Evolutionary conservation across 2,888 invertebrate genomes (phyloP), one percentile per base, ranked within the genome.

Genomic region (Synanthedon myopaeformis): DNA sequence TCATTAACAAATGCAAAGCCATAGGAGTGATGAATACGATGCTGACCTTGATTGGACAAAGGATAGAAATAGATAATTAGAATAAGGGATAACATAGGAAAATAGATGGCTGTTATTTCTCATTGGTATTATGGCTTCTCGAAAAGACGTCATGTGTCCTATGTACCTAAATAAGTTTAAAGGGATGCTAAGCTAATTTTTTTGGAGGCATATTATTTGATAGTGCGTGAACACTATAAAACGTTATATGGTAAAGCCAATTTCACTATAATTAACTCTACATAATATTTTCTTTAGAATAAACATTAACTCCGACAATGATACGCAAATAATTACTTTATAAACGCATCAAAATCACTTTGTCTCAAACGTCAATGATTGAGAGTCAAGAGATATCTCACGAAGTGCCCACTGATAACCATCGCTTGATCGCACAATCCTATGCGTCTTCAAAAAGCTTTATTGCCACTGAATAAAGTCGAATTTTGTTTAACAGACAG

Each of bases 261-360:
- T 48, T 48, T 48, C 13, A 10, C n/a, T 42, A 19, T 50, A 23
- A 23, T 41, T 42, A 28, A 23, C n/a, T 51, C 45, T 50, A 50
- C 48, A 52, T 52, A n/a, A 35, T 50, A 35, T 35, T n/a, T 41
- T 42, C 42, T 41, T 42, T 45, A 23, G 41, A 54, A 35, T 51
- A 42, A 19, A 54, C 53, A 61, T 59, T 56, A 58, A 57, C 58
- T 57, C 60, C 60, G 60, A 58, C 64, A 72, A 75, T 82, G 81
- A 82, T 79, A 80, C 74, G 79, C 78, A 76, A 84, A 83, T 83
- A 78, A 76, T 68, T 65, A 71, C 72, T 61, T 75, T 76, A 72
- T 70, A 75, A 35, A 67, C 71, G 69, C 76, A 78, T 82, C 82
- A 78, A 72, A 76, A 76, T 78, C 79, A 79, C 75, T 81, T 82